Base-by-base conservation (phyloP, 1,140 invertebrate species). In the Pachyrhynchus sulphureomaculatus region DNA sequence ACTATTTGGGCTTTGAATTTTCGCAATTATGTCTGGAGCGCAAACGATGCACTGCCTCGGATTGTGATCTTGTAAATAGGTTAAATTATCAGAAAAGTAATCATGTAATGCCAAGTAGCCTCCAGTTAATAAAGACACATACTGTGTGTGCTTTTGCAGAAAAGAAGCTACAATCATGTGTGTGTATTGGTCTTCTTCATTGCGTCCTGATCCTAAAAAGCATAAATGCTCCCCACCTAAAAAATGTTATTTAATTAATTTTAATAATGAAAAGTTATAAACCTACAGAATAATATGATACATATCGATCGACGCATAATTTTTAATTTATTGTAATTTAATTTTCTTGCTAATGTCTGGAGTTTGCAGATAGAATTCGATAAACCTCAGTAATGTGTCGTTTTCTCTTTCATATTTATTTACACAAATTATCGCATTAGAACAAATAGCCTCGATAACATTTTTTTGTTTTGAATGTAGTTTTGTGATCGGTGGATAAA, bases 121-220 rank as follows among this genome's bases (percentile, higher is more conserved):
- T 60, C 94, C 95, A 66, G 88, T 88, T 8, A 97, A 83, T 77
- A 98, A 85, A 55, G 93, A 95, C 21, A 99, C 92, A 77, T 94
- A 96, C 65, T 90, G 87, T 0, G 90, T 92, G 72, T 95, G 91
- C 75, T 93, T 92, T 78, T 98, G 95, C 32, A 99, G 81, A 79
- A 99, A 99, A 56, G 93, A 94, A 6, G 96, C 93, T 8, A 99
- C 91, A 21, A 98, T 95, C 97, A 99, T 99, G 72, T 98, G 91
- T 3, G 96, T 93, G 76, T 96, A 96, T 72, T 92, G 91, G 77
- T 99, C 96, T 79, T 98, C 95, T 74, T 97, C 93, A 70, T 93
- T 88, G 26, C 92, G 83, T 4, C 96, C 96, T 68, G 93, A 96
- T 45, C 97, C 97, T 67, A 99, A 85, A 76, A 99, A 98, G 76